Evolutionary conservation across 2,797 vertebrate species (phyloP).

Genomic region (Acanthornis magna): DNA sequence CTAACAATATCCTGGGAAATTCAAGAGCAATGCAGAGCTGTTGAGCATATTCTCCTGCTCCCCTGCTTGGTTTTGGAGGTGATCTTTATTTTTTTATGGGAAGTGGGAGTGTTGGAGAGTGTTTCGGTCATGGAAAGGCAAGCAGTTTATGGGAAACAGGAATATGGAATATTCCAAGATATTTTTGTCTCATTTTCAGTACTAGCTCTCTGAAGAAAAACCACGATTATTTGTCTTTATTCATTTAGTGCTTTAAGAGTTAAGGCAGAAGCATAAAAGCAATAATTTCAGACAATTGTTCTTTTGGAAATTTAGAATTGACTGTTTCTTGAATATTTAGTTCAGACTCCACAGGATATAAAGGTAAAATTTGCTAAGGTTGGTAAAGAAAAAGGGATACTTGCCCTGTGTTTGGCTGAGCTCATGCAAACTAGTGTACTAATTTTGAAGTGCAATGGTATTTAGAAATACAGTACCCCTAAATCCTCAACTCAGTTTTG

Average conservation of each 20-base stretch:
- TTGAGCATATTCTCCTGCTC: neutral
- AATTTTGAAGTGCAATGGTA: neutral
- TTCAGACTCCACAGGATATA: neutral
- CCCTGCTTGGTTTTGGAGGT: neutral
- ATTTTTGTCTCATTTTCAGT: neutral
- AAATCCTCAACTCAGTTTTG: neutral
- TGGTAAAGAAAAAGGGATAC: neutral
- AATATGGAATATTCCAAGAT: neutral
- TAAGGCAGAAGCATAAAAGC: neutral
- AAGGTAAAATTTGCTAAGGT: neutral
- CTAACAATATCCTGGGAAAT: neutral
- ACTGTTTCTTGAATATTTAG: neutral
- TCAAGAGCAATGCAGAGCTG: neutral
- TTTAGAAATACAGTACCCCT: neutral
- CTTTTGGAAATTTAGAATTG: neutral
- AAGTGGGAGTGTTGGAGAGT: neutral
- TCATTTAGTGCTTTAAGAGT: neutral
- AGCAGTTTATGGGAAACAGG: neutral
- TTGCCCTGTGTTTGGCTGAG: neutral
- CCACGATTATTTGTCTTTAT: neutral
- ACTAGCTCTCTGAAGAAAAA: neutral
- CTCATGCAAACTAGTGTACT: rapidly evolving
- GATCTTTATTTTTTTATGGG: neutral
- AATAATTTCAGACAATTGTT: neutral
- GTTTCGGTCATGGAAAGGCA: neutral